A percentile compares a stretch with the other conserved stretches of the same genome.
phyloP scores from a whole-genome alignment of 2,113 vertebrate species.

The Antigone vipio region DNA sequence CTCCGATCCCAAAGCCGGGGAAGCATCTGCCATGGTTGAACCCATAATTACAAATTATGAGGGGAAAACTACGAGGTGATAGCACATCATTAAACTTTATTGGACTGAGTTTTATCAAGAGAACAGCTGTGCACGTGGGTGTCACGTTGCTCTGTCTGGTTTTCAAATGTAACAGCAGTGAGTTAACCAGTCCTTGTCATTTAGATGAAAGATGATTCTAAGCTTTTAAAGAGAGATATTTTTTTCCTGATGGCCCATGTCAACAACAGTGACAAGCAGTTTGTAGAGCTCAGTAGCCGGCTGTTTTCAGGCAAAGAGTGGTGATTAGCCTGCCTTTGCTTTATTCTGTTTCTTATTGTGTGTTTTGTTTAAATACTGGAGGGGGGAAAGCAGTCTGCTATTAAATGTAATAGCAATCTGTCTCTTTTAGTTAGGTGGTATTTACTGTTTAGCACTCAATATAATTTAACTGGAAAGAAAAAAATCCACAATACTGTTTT shows the following conservation, averaged over 20 bases:
- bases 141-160: not conserved
- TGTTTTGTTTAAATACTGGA: not conserved
- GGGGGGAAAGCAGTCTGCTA: not conserved
- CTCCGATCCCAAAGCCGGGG: not conserved
- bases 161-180: not conserved
- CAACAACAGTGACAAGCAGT: not conserved
- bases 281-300: not conserved
- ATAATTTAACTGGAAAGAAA: not conserved
- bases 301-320: not conserved
- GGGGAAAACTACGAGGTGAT: not conserved
- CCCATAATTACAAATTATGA: not conserved
- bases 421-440: not conserved
- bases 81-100: not conserved
- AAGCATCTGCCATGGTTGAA: not conserved
- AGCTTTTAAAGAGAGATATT: not conserved
- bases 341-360: not conserved
- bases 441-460: not conserved
- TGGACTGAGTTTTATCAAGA: not conserved
- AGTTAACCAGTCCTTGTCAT: not conserved
- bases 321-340: not conserved
- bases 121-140: constrained; percentile 22
- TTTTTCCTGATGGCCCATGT: not conserved
- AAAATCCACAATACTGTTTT: not conserved
- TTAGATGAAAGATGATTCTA: not conserved
- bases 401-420: not conserved